These are phyloP conservation scores for Chitala chitala DNA, from an alignment of 2,113 vertebrate species.

Conservation along the genomic window DNA sequence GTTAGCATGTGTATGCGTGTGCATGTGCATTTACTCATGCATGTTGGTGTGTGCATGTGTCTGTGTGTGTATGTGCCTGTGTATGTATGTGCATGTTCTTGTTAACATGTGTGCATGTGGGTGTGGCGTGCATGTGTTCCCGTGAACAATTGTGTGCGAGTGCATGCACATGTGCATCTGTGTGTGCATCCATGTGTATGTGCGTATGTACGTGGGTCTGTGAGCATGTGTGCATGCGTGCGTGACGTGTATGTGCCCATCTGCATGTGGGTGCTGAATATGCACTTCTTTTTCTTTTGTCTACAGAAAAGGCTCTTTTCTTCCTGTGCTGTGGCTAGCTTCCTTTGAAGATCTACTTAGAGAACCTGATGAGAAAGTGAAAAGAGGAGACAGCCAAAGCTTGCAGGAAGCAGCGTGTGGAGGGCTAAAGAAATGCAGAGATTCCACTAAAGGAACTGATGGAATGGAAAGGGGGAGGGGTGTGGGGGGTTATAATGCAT, in stretches of 20 bases:
- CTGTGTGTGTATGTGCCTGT: too few relatives aligned
- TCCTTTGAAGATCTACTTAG: conserved; percentile 56
- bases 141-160: too few relatives aligned
- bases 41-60: too few relatives aligned
- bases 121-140: too few relatives aligned
- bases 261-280: not conserved
- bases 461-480: not conserved
- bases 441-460: conserved; percentile 33
- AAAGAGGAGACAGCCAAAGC: conserved; percentile 34
- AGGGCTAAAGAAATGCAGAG: not conserved
- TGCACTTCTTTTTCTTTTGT: not conserved
- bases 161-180: not conserved
- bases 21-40: conserved; percentile 11
- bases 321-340: conserved; percentile 1
- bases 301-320: not conserved
- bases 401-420: not conserved
- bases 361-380: conserved; percentile 53
- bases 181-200: not conserved
- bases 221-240: not conserved
- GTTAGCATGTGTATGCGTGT: conserved; percentile 2
- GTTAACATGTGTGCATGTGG: too few relatives aligned
- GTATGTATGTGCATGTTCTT: too few relatives aligned
- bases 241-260: not conserved
- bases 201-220: not conserved
- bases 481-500: too few relatives aligned